Evolutionary conservation across 2,888 invertebrate species (phyloP).

Genomic region (Oscheius sp.): DNA sequence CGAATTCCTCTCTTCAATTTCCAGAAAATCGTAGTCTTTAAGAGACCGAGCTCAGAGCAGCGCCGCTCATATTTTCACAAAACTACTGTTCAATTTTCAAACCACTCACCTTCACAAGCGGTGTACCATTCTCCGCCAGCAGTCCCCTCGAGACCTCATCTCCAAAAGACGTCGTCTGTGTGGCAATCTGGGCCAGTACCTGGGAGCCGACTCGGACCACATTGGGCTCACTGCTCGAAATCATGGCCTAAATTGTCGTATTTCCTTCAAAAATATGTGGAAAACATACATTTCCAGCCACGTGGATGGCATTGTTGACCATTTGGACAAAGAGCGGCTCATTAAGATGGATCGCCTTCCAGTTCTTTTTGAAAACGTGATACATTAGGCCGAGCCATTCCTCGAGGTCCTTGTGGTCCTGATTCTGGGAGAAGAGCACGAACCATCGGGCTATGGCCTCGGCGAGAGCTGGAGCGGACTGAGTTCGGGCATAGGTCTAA

Average conservation of each 20-base stretch:
- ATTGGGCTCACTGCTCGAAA: conserved; percentile 38
- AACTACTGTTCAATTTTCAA: neutral
- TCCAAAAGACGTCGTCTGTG: conserved; percentile 36
- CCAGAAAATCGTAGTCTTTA: no score
- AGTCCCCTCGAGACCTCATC: conserved; percentile 41
- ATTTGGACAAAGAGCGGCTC: neutral
- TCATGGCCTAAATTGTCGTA: conserved; percentile 14
- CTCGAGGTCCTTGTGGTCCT: conserved; percentile 40
- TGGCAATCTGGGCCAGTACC: conserved; percentile 46
- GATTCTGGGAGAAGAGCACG: conserved; percentile 34
- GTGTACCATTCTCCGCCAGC: conserved; percentile 43
- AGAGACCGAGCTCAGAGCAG: no score
- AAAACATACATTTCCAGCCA: conserved; percentile 43
- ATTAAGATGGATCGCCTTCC: neutral
- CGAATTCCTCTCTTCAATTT: no score
- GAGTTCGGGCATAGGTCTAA: conserved; percentile 10
- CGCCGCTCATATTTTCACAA: no score
- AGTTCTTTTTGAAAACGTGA: conserved; percentile 34
- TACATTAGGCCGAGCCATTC: conserved; percentile 46
- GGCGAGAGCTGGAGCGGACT: conserved; percentile 18
- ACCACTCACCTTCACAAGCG: conserved; percentile 42
- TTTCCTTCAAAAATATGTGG: neutral
- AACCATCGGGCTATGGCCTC: conserved; percentile 42
- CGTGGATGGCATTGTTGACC: conserved; percentile 3
- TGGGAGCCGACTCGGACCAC: conserved; percentile 49